Base-by-base conservation (phyloP, 1,140 invertebrate species). In the Sycophila sp. region DNA sequence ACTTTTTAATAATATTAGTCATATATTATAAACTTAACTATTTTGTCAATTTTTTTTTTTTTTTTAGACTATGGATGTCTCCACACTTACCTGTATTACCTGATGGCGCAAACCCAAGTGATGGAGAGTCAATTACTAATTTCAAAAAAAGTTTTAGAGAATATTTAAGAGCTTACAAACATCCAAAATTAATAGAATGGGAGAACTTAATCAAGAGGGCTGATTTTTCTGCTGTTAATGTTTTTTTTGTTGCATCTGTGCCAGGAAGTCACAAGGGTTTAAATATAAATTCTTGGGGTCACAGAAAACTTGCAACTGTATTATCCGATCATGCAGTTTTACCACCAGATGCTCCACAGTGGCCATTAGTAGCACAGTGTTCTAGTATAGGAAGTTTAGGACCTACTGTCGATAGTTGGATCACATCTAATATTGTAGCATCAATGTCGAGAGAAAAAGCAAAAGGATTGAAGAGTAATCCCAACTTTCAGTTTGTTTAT, bases 301-400 rank as follows among this genome's bases (percentile, higher is more conserved):
- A 96, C 78, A 86, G 89, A 42, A 90, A 91, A 69, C 83, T 96
- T 4, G 87, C 88, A 2, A 82, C 87, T 19, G 81, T 96, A 60
- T 79, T 94, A 7, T 87, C 88, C 1, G 87, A 90, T 36, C 88
- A 94, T 78, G 90, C 89, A 22, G 72, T 73, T n/a, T 75, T 91
- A 30, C 89, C 90, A 0, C 73, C 80, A 0, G 83, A 86, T 65
- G 87, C 88, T 5, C 81, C 81, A 62, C 79, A 87, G 24, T 94
- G 92, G 92, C 87, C 88, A 19, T 81, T 94, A 6, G 82, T 97
- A 30, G 92, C 92, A 15, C 96, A 98, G 84, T 94, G 94, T 74
- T 97, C 95, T 13, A 97, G 95, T 74, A 94, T 98, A 67, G 96
- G 97, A 6, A 93, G 91, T 34, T 89, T 96, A 38, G 96, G 96